phyloP scores from a whole-genome alignment of 2,113 vertebrate species.

The Chionomys nivalis region DNA sequence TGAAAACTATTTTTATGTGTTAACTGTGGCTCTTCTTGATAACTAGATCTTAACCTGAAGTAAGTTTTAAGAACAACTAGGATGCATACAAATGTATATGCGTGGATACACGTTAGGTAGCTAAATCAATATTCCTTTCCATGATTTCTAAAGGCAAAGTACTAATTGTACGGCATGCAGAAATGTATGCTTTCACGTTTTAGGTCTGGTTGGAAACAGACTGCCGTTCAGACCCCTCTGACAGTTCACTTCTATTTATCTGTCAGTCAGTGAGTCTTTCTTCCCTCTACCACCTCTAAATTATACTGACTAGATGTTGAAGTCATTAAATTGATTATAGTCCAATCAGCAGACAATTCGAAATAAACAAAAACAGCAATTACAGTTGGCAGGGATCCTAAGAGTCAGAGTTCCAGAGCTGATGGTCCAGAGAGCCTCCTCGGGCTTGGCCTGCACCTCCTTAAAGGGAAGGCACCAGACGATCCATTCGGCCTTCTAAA shows the following conservation, averaged over 20 bases:
- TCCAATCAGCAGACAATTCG: constrained; percentile 83
- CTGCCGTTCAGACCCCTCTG: constrained; percentile 63
- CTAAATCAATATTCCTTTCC: background rate
- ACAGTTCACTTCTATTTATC: constrained; percentile 64
- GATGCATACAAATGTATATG: too few relatives aligned
- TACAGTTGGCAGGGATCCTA: constrained; percentile 82
- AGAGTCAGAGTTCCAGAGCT: constrained; percentile 78
- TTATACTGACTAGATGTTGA: constrained; percentile 80
- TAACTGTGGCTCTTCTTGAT: background rate
- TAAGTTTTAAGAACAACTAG: constrained; percentile 14
- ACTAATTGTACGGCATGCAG: background rate
- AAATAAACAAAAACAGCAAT: constrained; percentile 86
- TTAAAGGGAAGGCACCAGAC: constrained; percentile 81
- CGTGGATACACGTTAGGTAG: background rate
- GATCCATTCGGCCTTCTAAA: constrained; percentile 85
- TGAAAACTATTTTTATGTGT: background rate
- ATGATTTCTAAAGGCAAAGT: background rate
- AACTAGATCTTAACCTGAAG: constrained; percentile 31
- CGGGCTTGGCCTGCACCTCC: constrained; percentile 73
- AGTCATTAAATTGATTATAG: constrained; percentile 85
- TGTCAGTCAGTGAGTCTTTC: constrained; percentile 72
- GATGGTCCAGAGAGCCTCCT: constrained; percentile 76
- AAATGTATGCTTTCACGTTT: background rate
- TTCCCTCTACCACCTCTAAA: constrained; percentile 79
- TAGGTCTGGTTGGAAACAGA: constrained; percentile 22